phyloP scores from a whole-genome alignment of 2,113 vertebrate genomes.

The Alethe castanea region DNA sequence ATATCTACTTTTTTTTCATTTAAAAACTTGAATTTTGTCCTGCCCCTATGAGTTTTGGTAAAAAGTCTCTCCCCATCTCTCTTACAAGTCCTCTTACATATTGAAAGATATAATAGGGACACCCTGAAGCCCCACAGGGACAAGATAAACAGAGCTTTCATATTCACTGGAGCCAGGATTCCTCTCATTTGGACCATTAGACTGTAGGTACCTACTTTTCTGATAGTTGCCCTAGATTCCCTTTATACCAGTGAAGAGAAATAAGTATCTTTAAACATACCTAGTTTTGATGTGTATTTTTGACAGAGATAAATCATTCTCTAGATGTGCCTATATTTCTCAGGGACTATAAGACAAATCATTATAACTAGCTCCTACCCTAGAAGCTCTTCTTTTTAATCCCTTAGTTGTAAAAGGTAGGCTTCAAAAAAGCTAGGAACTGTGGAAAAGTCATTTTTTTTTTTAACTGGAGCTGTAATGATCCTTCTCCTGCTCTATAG shows the following conservation, averaged over 20 bases:
- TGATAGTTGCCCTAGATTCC: neutral
- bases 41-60: neutral
- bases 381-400: neutral
- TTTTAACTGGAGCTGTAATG: neutral
- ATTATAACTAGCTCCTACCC: neutral
- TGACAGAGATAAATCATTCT: neutral
- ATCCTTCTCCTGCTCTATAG: neutral
- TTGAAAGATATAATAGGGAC: neutral
- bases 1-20: neutral
- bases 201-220: neutral
- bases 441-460: neutral
- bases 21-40: neutral
- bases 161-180: neutral
- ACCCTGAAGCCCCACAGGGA: neutral
- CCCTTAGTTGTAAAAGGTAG: neutral
- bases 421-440: neutral
- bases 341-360: neutral
- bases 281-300: constrained; percentile 5
- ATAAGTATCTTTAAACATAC: neutral
- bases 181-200: neutral
- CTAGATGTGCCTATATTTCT: neutral
- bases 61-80: neutral
- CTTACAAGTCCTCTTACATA: neutral
- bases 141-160: neutral
- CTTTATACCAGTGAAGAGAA: neutral